Evolutionary conservation across 2,888 invertebrate species (phyloP), one percentile per base, ranked within the genome.

Genomic region (Sepiola atlantica): DNA sequence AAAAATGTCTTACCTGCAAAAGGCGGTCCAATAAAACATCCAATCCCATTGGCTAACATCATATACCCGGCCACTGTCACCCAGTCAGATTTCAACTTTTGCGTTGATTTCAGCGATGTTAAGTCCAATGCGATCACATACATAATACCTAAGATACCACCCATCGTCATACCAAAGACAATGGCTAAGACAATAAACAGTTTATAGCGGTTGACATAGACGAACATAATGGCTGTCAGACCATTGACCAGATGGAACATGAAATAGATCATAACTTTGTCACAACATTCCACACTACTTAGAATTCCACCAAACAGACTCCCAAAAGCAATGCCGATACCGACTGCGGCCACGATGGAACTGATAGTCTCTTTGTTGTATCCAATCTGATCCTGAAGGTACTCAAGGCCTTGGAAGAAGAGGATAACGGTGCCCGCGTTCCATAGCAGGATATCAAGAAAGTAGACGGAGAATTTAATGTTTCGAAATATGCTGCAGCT

Each of bases 11-110:
- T 95, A 96, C 96, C 96, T 95, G 96, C 95, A 3, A 96, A 1
- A 35, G 96, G 95, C 16, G 96, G 96, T 90, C 96, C 96, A 91
- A 95, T 55, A 57, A 96, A 96, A 92, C 95, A 95, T 45, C 97
- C 97, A 55, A 96, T 94, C 16, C 97, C 97, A 96, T 96, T 96
- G 90, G 96, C 95, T 90, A 96, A 94, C 96, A 97, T 96, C 8
- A 97, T 95, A 94, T 96, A 96, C 16, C 97, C 96, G 92, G 96
- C 95, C 14, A 96, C 97, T 94, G 96, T 92, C 18, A 20, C 55
- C 92, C 92, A 92, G 20, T 92, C 55, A 55, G 92, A 21, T 92
- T 45, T 92, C 54, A 92, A 16, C 55, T 92, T 92, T 55, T 92
- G 54, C 24, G 92, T 55, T n/a, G 92, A 92, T 54, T 92, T 92